Evolutionary conservation across 2,113 vertebrate genomes (phyloP), one percentile per base, ranked within the genome.

Genomic region (Pelodiscus sinensis): DNA sequence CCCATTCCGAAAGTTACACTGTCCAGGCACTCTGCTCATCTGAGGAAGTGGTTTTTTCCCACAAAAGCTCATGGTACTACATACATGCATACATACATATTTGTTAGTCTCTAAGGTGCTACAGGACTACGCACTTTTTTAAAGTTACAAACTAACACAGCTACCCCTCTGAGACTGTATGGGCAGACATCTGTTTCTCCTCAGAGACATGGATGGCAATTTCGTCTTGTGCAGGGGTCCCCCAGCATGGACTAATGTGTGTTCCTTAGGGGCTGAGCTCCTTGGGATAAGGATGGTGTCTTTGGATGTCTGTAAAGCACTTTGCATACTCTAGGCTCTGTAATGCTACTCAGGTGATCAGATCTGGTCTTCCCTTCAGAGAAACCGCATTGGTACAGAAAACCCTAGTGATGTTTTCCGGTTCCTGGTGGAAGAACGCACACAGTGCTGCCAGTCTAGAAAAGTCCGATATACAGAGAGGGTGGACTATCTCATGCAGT

Each of bases 401-500:
- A 99, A 99, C 89, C 99, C 99, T 35, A 99, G 99, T 1, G 99
- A 99, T 2, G 99, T 98, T 73, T 99, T 99, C 94, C 98, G 99
- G 38, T 99, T 99, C 98, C 97, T 99, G 96, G 99, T 99, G 95
- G 99, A 99, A 97, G 99, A 99, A 90, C 98, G 99, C 22, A 97
- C 98, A 5, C 99, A 99, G 95, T 99, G 99, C 97, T 99, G 99
- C 96, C 99, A 99, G 98, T 98, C 98, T 57, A 97, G 99, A 24
- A 99, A 99, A 92, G 99, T 99, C 82, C 99, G 99, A 87, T 99
- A 99, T 97, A 97, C 97, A 0, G 98, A 99, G 94, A 98, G 99
- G 92, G 99, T 99, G 21, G 99, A 99, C 95, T 99, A 99, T 89
- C 98, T 99, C 97, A 99, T 99, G 98, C 99, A 99, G 96, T 87